These are phyloP conservation scores for Achlya flavicornis DNA, from an alignment of 2,888 invertebrate species.

Conservation along the genomic window DNA sequence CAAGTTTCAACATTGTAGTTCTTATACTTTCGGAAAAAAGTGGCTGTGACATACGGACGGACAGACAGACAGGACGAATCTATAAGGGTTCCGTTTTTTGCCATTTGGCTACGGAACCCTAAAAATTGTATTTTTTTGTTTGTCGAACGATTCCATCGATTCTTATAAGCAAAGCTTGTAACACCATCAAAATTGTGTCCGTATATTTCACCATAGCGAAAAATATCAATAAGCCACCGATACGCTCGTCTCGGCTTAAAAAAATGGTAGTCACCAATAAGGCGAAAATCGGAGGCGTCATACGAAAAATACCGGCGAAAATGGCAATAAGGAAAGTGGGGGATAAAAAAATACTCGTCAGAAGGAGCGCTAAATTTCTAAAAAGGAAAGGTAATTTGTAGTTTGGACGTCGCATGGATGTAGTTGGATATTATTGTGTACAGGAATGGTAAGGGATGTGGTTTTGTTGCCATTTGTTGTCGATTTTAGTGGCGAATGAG, in stretches of 20 bases:
- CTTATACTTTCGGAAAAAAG: too few relatives aligned
- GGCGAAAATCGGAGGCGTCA: neutral
- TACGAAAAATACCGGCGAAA: conserved; percentile 37
- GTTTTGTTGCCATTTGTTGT: conserved; percentile 7
- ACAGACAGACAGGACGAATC: too few relatives aligned
- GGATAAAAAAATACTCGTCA: conserved; percentile 63
- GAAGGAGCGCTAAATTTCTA: conserved; percentile 65
- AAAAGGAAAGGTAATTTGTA: conserved; percentile 69
- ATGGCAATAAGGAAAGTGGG: conserved; percentile 48
- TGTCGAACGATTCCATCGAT: neutral
- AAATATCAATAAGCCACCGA: conserved; percentile 1
- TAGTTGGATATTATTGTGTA: conserved; percentile 17
- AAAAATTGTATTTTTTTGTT: too few relatives aligned
- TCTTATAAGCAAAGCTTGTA: neutral
- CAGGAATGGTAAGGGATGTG: conserved; percentile 30
- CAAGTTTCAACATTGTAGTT: too few relatives aligned
- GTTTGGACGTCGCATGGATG: neutral
- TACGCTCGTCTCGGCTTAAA: neutral
- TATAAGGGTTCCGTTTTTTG: too few relatives aligned
- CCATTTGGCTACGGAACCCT: too few relatives aligned
- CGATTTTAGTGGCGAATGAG: neutral
- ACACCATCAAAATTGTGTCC: neutral
- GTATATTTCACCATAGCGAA: conserved; percentile 6
- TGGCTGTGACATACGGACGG: too few relatives aligned
- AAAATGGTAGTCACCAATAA: neutral